Percentiles rank a stretch among this genome's conserved stretches.
phyloP scores from a whole-genome alignment of 64 coral and sea anemone genomes.

The Trachythela sp. region DNA sequence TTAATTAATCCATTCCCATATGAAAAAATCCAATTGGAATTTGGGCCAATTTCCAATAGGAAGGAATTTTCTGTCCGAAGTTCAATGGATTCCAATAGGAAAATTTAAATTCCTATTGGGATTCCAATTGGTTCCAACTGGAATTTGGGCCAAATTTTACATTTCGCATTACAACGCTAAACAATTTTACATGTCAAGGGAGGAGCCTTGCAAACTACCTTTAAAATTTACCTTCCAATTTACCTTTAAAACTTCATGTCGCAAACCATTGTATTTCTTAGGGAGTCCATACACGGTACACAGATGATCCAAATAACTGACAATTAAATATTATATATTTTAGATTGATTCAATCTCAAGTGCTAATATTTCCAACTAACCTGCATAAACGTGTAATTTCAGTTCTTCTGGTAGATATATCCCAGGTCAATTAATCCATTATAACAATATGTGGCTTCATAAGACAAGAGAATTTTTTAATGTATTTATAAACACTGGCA shows the following conservation, averaged over 20 bases:
- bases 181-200: no score
- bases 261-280: background rate
- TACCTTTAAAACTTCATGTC: background rate
- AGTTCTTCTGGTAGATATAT: background rate
- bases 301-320: background rate
- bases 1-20: no score
- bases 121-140: no score
- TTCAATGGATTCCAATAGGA: no score
- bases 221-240: no score
- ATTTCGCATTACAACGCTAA: no score
- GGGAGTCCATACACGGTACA: background rate
- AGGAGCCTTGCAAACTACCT: no score
- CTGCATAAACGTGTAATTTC: background rate
- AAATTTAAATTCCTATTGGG: no score
- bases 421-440: background rate
- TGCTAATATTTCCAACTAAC: background rate
- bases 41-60: no score
- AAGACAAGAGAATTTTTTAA: background rate
- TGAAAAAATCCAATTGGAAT: no score
- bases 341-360: background rate
- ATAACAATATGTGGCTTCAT: background rate
- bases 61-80: no score
- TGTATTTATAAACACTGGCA: background rate
- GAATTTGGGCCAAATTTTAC: no score
- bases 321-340: background rate